Base-by-base conservation (phyloP, 2,888 invertebrate genomes). In the Agrotis exclamationis region DNA sequence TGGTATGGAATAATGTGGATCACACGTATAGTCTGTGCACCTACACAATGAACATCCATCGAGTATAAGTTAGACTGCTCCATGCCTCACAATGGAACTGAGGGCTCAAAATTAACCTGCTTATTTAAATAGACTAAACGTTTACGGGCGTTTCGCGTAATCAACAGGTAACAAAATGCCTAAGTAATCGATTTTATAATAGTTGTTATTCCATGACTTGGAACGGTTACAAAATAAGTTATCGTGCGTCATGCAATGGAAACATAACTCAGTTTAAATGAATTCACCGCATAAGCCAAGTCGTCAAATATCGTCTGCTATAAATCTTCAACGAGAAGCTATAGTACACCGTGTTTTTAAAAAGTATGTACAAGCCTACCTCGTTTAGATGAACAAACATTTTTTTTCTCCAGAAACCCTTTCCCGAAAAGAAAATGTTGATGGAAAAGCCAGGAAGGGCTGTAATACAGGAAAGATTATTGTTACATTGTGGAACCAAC, bases 181-280 rank as follows among this genome's bases (percentile, higher is more conserved):
- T 65, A 77, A 80, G 74, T 76, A 85, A 85, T 86, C 86, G 86
- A 87, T 87, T 89, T 85, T 85, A 84, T 85, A 85, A 84, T 74
- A 80, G 82, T 80, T 85, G 81, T 88, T 88, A 85, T 88, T 89
- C 85, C 86, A 87, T 89, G 87, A 86, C 86, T 84, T 76, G 77
- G 77, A 83, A 87, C 86, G 85, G 87, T 90, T 85, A 86, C 85
- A 77, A 86, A 86, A 84, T 85, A 84, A 85, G 82, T 82, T 86
- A 84, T 85, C 86, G 88, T 86, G 84, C 83, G 84, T 85, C 88
- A 89, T 89, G 90, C 88, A 84, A 88, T 84, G 75, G 80, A 76
- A 84, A 83, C 88, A 88, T 89, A 88, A 86, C 84, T 87, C 85
- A 86, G 82, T 83, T 85, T 75, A 82, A 88, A 85, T 84, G 81